These are phyloP conservation scores for Lophius piscatorius DNA, from an alignment of 2,113 vertebrate species.

Conservation along the genomic window DNA sequence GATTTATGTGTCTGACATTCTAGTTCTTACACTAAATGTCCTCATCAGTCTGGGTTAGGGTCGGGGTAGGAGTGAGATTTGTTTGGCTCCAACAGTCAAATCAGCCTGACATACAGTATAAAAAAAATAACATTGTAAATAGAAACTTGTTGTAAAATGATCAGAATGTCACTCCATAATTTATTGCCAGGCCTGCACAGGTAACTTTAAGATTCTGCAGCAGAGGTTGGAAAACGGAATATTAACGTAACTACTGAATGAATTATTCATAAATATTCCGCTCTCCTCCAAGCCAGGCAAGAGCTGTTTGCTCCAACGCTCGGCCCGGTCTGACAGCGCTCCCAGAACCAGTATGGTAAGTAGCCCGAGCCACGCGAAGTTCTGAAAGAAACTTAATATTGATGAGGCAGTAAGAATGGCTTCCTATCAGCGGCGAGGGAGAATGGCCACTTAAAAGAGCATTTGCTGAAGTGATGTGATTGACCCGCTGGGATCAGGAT, in stretches of 20 bases:
- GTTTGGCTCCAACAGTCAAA: no score
- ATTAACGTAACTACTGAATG: slow-evolving; percentile 44
- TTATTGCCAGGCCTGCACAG: slow-evolving; percentile 12
- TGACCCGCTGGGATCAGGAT: slow-evolving; percentile 36
- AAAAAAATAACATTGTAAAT: background rate
- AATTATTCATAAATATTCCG: slow-evolving; percentile 56
- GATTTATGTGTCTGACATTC: background rate
- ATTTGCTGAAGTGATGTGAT: slow-evolving; percentile 34
- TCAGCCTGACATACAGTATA: accelerated
- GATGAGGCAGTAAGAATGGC: slow-evolving; percentile 23
- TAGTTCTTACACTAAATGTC: background rate
- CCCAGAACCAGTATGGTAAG: slow-evolving; percentile 36
- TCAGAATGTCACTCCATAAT: slow-evolving; percentile 12
- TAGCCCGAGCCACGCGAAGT: slow-evolving; percentile 43
- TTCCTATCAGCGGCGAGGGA: slow-evolving; percentile 32
- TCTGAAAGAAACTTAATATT: slow-evolving; percentile 46
- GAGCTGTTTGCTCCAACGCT: slow-evolving; percentile 44
- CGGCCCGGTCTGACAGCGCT: slow-evolving; percentile 26
- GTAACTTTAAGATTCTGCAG: slow-evolving; percentile 17
- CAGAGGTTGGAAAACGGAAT: slow-evolving; percentile 8
- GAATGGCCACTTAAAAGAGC: slow-evolving; percentile 43
- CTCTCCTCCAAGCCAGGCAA: slow-evolving; percentile 26
- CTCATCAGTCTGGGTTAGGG: no score
- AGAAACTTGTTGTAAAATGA: slow-evolving; percentile 1
- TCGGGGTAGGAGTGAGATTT: no score